Evolutionary conservation across 2,888 invertebrate species (phyloP).

Genomic region (Blera fallax): DNA sequence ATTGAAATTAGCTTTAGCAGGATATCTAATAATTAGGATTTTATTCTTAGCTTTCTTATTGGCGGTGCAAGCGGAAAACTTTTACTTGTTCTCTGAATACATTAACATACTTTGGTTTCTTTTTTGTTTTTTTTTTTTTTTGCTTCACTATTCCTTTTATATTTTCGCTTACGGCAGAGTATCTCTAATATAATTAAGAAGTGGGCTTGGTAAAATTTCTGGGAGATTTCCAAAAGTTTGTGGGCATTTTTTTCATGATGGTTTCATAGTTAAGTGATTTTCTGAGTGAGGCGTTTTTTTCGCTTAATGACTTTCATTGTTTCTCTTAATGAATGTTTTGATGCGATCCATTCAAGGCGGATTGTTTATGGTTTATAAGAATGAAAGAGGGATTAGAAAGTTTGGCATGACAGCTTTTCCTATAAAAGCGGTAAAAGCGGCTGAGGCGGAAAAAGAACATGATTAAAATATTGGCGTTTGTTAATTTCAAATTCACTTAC

Average conservation of each 20-base stretch:
- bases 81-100: conserved; percentile 39
- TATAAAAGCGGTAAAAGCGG: not conserved
- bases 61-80: conserved; percentile 33
- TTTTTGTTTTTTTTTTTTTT: too few relatives aligned
- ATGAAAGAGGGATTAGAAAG: conserved; percentile 7
- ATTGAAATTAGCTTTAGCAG: conserved; percentile 49
- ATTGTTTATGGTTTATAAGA: not conserved
- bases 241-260: not conserved
- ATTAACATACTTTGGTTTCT: conserved; percentile 25
- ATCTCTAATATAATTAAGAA: conserved; percentile 5
- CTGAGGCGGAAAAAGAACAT: not conserved
- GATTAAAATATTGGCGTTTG: not conserved
- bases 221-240: not conserved
- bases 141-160: not conserved
- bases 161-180: not conserved
- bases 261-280: conserved; percentile 54
- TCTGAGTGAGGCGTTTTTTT: conserved; percentile 13
- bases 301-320: conserved; percentile 25
- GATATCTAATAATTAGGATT: conserved; percentile 52
- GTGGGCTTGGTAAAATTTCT: not conserved
- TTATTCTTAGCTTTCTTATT: conserved; percentile 34
- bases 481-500: not conserved
- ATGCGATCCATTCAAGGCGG: not conserved
- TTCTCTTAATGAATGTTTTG: conserved; percentile 15
- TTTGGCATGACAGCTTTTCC: not conserved